Evolutionary conservation across 2,797 vertebrate species (phyloP).

Genomic region (Champsocephalus esox): DNA sequence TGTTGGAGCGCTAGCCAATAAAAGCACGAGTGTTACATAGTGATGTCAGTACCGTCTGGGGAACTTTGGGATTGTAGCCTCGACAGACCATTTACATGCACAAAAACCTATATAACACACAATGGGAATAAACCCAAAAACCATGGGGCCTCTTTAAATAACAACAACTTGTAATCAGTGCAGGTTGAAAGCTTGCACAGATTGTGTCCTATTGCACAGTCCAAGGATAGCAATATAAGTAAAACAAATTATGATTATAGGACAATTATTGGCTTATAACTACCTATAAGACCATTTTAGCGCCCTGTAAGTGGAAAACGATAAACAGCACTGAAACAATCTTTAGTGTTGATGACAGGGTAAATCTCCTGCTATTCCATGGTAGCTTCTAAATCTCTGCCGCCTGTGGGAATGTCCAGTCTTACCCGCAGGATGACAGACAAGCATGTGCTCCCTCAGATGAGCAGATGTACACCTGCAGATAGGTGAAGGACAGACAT

Average conservation of each 20-base stretch:
- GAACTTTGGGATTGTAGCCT: too few relatives aligned
- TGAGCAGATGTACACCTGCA: too few relatives aligned
- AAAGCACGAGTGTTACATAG: too few relatives aligned
- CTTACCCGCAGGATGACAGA: not conserved
- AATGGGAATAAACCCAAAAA: too few relatives aligned
- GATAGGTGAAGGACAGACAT: conserved; percentile 44
- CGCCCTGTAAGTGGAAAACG: not conserved
- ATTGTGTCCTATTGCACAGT: not conserved
- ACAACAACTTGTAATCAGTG: not conserved
- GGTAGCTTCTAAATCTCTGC: not conserved
- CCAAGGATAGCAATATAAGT: not conserved
- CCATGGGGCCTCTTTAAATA: too few relatives aligned
- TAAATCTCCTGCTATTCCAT: not conserved
- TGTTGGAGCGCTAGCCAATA: too few relatives aligned
- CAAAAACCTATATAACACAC: too few relatives aligned
- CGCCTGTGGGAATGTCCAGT: not conserved
- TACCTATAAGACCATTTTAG: not conserved
- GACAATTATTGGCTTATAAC: not conserved
- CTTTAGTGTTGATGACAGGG: not conserved
- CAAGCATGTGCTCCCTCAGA: not conserved
- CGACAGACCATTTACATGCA: too few relatives aligned
- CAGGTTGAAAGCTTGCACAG: not conserved
- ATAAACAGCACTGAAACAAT: not conserved
- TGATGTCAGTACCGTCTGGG: too few relatives aligned
- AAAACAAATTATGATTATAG: not conserved